Conservation (phyloP, 2,888 invertebrate species). For the Drosophila lacicola region DNA sequence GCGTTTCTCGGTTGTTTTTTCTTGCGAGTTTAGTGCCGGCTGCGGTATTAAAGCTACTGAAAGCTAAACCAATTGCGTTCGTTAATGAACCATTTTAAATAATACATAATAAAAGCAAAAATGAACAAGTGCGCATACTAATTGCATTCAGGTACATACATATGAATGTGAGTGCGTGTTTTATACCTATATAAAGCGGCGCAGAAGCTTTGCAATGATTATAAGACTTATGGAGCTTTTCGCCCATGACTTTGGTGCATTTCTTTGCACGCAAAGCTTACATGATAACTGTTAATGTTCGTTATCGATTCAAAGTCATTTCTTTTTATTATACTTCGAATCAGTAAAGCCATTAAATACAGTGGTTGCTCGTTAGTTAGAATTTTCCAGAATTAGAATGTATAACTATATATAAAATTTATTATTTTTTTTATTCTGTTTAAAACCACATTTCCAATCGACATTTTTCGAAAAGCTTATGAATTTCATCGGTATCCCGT, state of each 20-base stretch:
- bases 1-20: conserved; percentile 21
- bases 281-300: conserved; percentile 36
- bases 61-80: conserved; percentile 26
- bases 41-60: conserved; percentile 33
- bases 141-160: conserved; percentile 3
- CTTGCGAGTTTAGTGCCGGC: conserved; percentile 26
- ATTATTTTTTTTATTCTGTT: no score
- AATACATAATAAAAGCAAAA: conserved; percentile 13
- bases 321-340: not conserved
- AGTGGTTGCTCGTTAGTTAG: not conserved
- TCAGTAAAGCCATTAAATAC: conserved; percentile 5
- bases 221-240: conserved; percentile 37
- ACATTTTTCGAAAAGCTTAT: no score
- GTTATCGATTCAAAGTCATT: conserved; percentile 26
- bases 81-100: conserved; percentile 36
- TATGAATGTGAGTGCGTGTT: no score
- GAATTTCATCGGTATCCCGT: no score
- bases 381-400: not conserved
- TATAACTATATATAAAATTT: not conserved
- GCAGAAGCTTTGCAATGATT: conserved; percentile 28
- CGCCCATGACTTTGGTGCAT: conserved; percentile 21
- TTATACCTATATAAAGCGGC: not conserved
- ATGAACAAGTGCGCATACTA: conserved; percentile 32
- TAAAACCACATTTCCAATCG: no score
- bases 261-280: conserved; percentile 46